Evolutionary conservation across 2,797 vertebrate species (phyloP).

Genomic region (Neosalanx taihuensis): DNA sequence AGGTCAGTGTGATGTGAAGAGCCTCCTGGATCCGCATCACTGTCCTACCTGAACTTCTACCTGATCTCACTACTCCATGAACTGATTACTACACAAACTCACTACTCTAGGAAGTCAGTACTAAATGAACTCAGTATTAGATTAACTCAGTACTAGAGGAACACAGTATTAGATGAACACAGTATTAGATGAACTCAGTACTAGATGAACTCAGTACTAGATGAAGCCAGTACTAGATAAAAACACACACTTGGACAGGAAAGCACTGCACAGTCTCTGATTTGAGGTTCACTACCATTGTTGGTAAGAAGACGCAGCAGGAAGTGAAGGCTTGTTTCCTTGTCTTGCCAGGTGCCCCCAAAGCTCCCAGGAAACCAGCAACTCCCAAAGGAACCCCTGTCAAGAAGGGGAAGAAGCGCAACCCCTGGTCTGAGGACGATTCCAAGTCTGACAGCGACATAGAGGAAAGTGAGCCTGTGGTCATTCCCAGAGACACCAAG

Average conservation of each 20-base stretch:
- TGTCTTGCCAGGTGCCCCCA: slow-evolving; percentile 63
- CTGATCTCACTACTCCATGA: neutral
- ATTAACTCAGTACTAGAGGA: neutral
- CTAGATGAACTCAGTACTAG: neutral
- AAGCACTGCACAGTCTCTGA: too few species aligned
- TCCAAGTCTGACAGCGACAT: slow-evolving; percentile 90
- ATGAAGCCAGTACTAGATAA: neutral
- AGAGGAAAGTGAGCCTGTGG: slow-evolving; percentile 81
- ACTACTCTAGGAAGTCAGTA: neutral
- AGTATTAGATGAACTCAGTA: neutral
- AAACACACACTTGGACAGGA: neutral
- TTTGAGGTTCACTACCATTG: neutral
- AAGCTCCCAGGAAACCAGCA: slow-evolving; percentile 80
- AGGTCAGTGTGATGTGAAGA: slow-evolving; percentile 64
- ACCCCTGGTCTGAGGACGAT: slow-evolving; percentile 96
- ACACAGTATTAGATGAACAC: neutral
- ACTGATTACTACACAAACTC: neutral
- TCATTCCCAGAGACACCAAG: slow-evolving; percentile 91
- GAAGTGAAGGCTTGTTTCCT: neutral
- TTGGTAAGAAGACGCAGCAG: too few species aligned
- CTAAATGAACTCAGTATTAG: neutral
- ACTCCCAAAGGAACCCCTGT: slow-evolving; percentile 68
- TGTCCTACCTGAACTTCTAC: too few species aligned
- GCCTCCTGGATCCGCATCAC: neutral
- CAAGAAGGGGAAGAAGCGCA: slow-evolving; percentile 94